Conservation (phyloP, 2,888 invertebrate genomes). For the Oasisia sp. region DNA sequence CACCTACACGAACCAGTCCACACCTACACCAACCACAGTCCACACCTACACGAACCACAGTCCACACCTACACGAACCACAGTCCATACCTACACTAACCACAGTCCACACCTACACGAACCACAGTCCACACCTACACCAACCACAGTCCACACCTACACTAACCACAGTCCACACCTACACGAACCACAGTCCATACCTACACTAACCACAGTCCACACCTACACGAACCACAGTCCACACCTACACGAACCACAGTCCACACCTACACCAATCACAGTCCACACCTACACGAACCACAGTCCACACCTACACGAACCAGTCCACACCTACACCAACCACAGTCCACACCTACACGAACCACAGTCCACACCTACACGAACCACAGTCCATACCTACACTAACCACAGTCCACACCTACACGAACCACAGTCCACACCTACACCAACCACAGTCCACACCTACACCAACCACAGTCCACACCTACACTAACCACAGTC, state of each 20-base stretch:
- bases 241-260: slow-evolving; percentile 32
- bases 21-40: slow-evolving; percentile 30
- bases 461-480: slow-evolving; percentile 30
- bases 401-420: slow-evolving; percentile 26
- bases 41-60: not conserved
- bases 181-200: not conserved
- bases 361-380: not conserved
- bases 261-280: not conserved
- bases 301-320: not conserved
- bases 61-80: not conserved
- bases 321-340: slow-evolving; percentile 39
- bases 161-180: not conserved
- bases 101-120: slow-evolving; percentile 27
- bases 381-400: not conserved
- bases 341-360: too few species aligned
- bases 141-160: slow-evolving; percentile 40
- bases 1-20: slow-evolving; percentile 30
- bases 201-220: not conserved
- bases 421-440: not conserved
- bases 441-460: slow-evolving; percentile 38
- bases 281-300: not conserved
- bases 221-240: slow-evolving; percentile 36
- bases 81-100: not conserved
- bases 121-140: too few species aligned
- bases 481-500: not conserved